Conservation (phyloP, 2,797 vertebrate genomes). For the Pipistrellus nathusii region DNA sequence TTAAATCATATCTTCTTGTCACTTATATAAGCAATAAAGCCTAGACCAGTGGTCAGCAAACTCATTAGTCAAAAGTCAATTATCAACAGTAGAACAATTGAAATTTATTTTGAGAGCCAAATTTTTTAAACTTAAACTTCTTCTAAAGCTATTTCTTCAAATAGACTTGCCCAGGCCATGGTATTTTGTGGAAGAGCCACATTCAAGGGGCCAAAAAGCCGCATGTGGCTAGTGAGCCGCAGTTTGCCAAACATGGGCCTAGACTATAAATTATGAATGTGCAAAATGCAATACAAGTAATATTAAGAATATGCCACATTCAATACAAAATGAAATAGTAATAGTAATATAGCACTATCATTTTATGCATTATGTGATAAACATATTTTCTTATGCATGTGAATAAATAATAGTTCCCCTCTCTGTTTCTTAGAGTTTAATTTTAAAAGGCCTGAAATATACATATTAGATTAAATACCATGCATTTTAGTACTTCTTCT, state of each 20-base stretch:
- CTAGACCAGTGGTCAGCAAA: background rate
- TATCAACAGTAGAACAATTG: too few relatives aligned
- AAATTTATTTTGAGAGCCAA: too few relatives aligned
- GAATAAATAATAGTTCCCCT: conserved; percentile 6
- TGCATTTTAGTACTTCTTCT: background rate
- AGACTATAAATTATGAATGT: background rate
- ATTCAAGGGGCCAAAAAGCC: too few relatives aligned
- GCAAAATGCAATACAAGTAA: background rate
- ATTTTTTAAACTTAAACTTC: too few relatives aligned
- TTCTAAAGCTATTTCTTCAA: too few relatives aligned
- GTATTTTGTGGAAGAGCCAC: too few relatives aligned
- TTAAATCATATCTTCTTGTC: background rate
- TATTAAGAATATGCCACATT: background rate
- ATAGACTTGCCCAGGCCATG: too few relatives aligned
- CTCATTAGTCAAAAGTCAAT: too few relatives aligned
- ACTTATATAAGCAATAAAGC: background rate
- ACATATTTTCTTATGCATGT: background rate
- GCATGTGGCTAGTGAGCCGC: too few relatives aligned
- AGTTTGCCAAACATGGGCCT: background rate
- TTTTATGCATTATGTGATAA: background rate
- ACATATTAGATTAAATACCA: background rate
- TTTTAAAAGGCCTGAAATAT: background rate
- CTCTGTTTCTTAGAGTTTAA: background rate
- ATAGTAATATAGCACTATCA: background rate
- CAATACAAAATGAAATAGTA: background rate